phyloP scores from a whole-genome alignment of 1,140 invertebrate genomes.

The Musca vetustissima region DNA sequence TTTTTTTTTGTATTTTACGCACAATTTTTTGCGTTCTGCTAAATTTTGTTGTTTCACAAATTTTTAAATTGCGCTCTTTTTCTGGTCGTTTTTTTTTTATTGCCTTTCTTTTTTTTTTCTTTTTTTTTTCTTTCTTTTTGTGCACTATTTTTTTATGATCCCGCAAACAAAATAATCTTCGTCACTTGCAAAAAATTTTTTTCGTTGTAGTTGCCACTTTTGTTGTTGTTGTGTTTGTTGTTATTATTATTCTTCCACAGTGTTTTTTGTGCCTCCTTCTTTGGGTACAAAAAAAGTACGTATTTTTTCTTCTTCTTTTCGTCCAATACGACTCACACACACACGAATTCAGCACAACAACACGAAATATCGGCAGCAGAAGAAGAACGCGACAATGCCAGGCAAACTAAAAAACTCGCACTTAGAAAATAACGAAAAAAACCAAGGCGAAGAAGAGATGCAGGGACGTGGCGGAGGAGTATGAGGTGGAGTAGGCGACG shows the following conservation, averaged over 20 bases:
- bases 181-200: conserved; percentile 20
- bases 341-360: conserved; percentile 1
- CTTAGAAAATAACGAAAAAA: neutral
- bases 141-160: neutral
- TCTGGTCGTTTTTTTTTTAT: conserved; percentile 1
- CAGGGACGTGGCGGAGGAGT: neutral
- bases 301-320: conserved; percentile 8
- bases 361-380: neutral
- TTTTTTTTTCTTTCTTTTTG: too few species aligned
- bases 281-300: neutral
- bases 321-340: neutral
- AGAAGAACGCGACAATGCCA: neutral
- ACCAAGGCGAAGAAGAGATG: neutral
- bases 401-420: neutral
- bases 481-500: too few species aligned
- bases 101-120: too few species aligned
- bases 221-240: too few species aligned
- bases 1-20: too few species aligned
- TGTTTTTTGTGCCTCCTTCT: conserved; percentile 4
- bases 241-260: conserved; percentile 3
- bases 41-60: neutral
- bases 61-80: conserved; percentile 18
- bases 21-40: neutral
- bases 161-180: conserved; percentile 16
- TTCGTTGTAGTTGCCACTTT: too few species aligned